A percentile compares a stretch with the other conserved stretches of the same genome.
phyloP scores from a whole-genome alignment of 2,113 vertebrate genomes.

The Poecilia latipinna region DNA sequence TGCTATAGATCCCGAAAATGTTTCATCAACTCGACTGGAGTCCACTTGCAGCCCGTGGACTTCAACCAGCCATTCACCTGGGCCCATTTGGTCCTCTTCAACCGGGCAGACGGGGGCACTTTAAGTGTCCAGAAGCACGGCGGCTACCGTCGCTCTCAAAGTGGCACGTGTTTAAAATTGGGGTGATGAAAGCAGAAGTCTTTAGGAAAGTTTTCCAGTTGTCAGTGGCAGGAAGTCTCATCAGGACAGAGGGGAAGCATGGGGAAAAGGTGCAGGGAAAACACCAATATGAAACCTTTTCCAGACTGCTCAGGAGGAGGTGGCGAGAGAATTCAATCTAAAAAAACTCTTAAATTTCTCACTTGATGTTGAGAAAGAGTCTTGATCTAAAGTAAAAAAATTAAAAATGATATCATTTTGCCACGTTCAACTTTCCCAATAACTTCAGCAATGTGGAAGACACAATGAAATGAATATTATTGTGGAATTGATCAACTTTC shows the following conservation, averaged over 20 bases:
- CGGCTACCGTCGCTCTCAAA: not conserved
- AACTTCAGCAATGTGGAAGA: not conserved
- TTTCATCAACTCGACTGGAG: not conserved
- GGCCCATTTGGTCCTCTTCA: not conserved
- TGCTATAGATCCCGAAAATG: not conserved
- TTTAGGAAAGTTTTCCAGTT: too few species aligned
- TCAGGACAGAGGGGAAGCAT: not conserved
- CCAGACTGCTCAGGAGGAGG: not conserved
- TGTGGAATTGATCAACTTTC: not conserved
- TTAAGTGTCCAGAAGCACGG: not conserved
- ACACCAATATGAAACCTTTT: not conserved
- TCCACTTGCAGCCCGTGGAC: not conserved
- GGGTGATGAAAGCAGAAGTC: not conserved
- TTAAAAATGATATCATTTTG: too few species aligned
- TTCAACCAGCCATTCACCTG: not conserved
- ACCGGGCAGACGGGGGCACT: not conserved
- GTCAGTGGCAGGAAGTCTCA: not conserved
- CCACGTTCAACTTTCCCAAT: not conserved
- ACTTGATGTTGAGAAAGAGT: too few species aligned
- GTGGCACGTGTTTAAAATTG: not conserved
- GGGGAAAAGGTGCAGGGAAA: not conserved
- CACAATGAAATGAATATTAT: not conserved
- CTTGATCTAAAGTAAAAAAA: not conserved
- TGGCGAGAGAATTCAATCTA: too few species aligned
- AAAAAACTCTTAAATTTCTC: not conserved